phyloP scores from a whole-genome alignment of 2,113 vertebrate genomes.

The Dasyprocta punctata region DNA sequence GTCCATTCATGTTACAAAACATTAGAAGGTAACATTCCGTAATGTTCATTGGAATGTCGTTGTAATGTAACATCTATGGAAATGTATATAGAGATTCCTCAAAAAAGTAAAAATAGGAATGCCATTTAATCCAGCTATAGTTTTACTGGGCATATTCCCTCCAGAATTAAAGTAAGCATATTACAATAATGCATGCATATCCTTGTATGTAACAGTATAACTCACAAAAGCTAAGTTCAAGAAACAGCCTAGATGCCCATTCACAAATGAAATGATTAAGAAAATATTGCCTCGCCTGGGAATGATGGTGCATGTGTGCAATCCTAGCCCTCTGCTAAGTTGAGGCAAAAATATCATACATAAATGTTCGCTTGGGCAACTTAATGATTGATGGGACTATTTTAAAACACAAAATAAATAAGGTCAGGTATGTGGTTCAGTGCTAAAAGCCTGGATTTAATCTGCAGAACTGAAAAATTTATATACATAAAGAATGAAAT shows the following conservation, averaged over 20 bases:
- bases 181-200: background rate
- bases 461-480: background rate
- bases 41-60: background rate
- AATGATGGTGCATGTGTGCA: background rate
- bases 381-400: background rate
- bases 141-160: background rate
- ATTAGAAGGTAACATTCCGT: background rate
- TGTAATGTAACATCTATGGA: background rate
- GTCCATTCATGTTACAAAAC: background rate
- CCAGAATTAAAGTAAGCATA: background rate
- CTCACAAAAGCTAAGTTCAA: background rate
- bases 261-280: background rate
- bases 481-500: background rate
- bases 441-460: background rate
- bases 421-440: background rate
- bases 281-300: background rate
- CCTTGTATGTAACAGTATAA: background rate
- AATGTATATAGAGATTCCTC: background rate
- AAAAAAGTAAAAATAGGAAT: background rate
- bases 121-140: background rate
- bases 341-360: background rate
- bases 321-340: background rate
- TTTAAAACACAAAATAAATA: background rate
- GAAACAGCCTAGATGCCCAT: background rate
- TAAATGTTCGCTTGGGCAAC: background rate